phyloP scores from a whole-genome alignment of 2,888 invertebrate genomes.

The Adineta ricciae region DNA sequence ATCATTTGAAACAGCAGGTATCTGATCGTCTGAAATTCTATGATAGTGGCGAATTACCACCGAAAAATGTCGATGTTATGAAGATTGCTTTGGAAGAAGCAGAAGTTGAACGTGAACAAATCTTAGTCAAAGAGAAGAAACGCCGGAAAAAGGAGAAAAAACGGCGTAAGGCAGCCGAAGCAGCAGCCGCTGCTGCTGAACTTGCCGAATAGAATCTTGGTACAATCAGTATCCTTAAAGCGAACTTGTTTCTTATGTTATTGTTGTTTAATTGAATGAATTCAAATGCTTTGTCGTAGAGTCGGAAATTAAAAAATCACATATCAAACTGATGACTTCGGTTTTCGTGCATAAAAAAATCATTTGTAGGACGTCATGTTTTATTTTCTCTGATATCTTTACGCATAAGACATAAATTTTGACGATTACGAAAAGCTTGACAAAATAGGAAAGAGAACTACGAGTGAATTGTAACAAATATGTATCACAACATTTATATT shows the following conservation, averaged over 20 bases:
- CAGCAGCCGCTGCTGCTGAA: not conserved
- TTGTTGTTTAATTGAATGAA: not conserved
- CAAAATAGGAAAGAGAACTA: too few relatives aligned
- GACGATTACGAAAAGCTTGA: too few relatives aligned
- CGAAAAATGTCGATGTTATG: conserved; percentile 95
- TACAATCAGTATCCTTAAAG: too few relatives aligned
- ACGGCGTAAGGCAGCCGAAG: conserved; percentile 6
- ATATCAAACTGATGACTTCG: too few relatives aligned
- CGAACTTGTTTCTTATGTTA: not conserved
- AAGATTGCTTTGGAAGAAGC: conserved; percentile 72
- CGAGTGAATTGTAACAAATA: too few relatives aligned
- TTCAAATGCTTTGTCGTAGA: not conserved
- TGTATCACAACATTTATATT: too few relatives aligned
- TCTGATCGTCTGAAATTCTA: conserved; percentile 85
- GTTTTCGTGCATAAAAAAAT: too few relatives aligned
- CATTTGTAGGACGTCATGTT: too few relatives aligned
- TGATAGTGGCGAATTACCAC: conserved; percentile 84
- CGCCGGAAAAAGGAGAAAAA: conserved; percentile 23
- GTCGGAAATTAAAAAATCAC: not conserved
- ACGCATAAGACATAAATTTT: too few relatives aligned
- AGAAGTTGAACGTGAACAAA: not conserved
- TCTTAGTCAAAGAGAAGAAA: not conserved
- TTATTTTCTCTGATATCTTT: too few relatives aligned
- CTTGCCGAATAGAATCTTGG: not conserved
- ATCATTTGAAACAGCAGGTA: conserved; percentile 55